phyloP scores from a whole-genome alignment of 2,797 vertebrate genomes.

The Pangasius macronema region DNA sequence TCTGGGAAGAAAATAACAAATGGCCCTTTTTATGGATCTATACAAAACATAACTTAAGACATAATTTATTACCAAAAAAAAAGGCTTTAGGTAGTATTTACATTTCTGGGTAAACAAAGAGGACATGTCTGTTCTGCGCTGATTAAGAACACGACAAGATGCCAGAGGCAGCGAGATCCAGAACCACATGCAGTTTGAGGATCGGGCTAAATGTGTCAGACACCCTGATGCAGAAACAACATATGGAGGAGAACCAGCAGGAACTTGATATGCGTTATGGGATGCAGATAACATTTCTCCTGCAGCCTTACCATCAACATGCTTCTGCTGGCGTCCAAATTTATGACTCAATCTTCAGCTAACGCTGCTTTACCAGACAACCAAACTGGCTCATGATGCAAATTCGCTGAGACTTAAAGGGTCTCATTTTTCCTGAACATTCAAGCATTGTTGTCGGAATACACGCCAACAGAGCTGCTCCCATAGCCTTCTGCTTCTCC shows the following conservation, averaged over 20 bases:
- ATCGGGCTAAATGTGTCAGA: slow-evolving; percentile 37
- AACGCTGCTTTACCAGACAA: slow-evolving; percentile 12
- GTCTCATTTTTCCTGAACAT: slow-evolving; percentile 15
- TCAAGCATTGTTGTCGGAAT: background rate
- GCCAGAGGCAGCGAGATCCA: slow-evolving; percentile 36
- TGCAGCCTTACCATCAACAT: slow-evolving; percentile 6
- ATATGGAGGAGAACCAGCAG: slow-evolving; percentile 42
- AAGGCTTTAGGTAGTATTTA: slow-evolving; percentile 52
- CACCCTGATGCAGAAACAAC: slow-evolving; percentile 33
- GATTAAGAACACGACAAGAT: slow-evolving; percentile 38
- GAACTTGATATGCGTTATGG: slow-evolving; percentile 35
- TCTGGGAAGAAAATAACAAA: slow-evolving; percentile 2
- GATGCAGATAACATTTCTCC: slow-evolving; percentile 37
- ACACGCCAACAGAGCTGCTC: slow-evolving; percentile 18
- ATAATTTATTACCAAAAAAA: slow-evolving; percentile 39
- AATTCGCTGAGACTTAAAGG: slow-evolving; percentile 22
- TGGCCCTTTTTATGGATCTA: slow-evolving; percentile 14
- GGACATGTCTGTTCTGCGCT: slow-evolving; percentile 37
- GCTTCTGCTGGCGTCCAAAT: slow-evolving; percentile 6
- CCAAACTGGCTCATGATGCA: background rate
- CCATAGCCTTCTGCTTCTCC: slow-evolving; percentile 5
- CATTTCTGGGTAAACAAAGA: slow-evolving; percentile 42
- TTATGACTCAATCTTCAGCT: slow-evolving; percentile 24
- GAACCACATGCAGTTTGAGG: slow-evolving; percentile 42
- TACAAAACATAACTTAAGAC: slow-evolving; percentile 51